Evolutionary conservation across 2,888 invertebrate genomes (phyloP).

Genomic region (Gymnocheta viridis): DNA sequence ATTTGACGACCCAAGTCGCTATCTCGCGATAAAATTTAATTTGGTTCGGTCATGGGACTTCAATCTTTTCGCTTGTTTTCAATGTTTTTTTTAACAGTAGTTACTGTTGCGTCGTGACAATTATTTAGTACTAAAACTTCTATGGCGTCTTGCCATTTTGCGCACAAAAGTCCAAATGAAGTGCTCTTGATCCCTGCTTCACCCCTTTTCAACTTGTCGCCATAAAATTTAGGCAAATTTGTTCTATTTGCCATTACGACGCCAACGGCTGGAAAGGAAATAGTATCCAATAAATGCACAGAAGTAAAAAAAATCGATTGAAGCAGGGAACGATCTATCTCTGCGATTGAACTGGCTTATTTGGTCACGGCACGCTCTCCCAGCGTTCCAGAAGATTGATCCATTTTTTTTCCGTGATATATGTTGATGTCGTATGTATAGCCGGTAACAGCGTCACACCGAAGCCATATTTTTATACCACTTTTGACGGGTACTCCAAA

Average conservation of each 20-base stretch:
- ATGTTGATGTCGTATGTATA: slow-evolving; percentile 54
- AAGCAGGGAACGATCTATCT: slow-evolving; percentile 33
- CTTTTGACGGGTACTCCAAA: slow-evolving; percentile 38
- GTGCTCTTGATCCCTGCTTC: slow-evolving; percentile 32
- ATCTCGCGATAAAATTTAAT: not conserved
- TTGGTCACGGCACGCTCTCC: slow-evolving; percentile 41
- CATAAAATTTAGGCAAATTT: slow-evolving; percentile 22
- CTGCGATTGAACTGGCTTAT: slow-evolving; percentile 30
- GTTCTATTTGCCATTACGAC: slow-evolving; percentile 34
- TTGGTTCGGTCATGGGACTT: not conserved
- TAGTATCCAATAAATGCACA: slow-evolving; percentile 31
- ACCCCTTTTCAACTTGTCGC: slow-evolving; percentile 12
- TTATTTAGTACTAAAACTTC: slow-evolving; percentile 42
- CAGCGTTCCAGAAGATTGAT: slow-evolving; percentile 24
- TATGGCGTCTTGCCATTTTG: slow-evolving; percentile 49
- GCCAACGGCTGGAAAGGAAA: slow-evolving; percentile 18
- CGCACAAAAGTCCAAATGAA: slow-evolving; percentile 34
- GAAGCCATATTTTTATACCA: slow-evolving; percentile 47
- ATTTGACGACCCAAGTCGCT: slow-evolving; percentile 9
- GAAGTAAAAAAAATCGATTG: slow-evolving; percentile 21
- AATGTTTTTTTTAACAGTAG: slow-evolving; percentile 26
- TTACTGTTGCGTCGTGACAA: slow-evolving; percentile 50
- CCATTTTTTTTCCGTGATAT: slow-evolving; percentile 52
- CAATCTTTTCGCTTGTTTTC: slow-evolving; percentile 35
- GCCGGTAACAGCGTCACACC: slow-evolving; percentile 36